Evolutionary conservation across 2,888 invertebrate genomes (phyloP).

Genomic region (Zele albiditarsus): DNA sequence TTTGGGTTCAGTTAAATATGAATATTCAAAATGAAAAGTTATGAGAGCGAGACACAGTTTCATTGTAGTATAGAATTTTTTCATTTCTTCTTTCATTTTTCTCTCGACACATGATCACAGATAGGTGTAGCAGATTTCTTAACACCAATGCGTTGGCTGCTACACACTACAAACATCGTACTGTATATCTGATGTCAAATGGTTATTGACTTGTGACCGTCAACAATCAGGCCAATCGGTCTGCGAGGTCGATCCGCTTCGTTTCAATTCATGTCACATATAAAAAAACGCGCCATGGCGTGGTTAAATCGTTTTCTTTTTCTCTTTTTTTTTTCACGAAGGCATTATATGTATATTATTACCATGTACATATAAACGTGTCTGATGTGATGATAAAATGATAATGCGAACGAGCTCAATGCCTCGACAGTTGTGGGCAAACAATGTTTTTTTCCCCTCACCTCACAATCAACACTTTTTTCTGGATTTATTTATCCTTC

Average conservation of each 20-base stretch:
- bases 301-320: conserved; percentile 1
- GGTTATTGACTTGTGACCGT: conserved; percentile 68
- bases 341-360: background rate
- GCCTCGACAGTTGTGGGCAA: background rate
- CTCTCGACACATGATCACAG: background rate
- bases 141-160: conserved; percentile 27
- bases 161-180: background rate
- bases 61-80: background rate
- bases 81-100: background rate
- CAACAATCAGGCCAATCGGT: conserved; percentile 68
- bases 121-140: conserved; percentile 26
- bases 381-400: background rate
- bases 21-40: background rate
- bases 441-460: background rate
- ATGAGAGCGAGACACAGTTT: background rate
- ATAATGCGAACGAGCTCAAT: conserved; percentile 6
- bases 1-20: background rate
- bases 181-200: conserved; percentile 59
- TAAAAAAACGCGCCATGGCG: background rate
- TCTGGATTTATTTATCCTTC: background rate
- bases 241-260: conserved; percentile 62
- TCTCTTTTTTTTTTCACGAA: background rate
- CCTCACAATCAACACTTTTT: background rate
- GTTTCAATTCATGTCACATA: conserved; percentile 49
- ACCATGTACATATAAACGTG: background rate